A percentile compares a stretch with the other conserved stretches of the same genome.
Evolutionary conservation across 2,797 vertebrate species (phyloP).

Genomic region (Tokudaia muenninki): DNA sequence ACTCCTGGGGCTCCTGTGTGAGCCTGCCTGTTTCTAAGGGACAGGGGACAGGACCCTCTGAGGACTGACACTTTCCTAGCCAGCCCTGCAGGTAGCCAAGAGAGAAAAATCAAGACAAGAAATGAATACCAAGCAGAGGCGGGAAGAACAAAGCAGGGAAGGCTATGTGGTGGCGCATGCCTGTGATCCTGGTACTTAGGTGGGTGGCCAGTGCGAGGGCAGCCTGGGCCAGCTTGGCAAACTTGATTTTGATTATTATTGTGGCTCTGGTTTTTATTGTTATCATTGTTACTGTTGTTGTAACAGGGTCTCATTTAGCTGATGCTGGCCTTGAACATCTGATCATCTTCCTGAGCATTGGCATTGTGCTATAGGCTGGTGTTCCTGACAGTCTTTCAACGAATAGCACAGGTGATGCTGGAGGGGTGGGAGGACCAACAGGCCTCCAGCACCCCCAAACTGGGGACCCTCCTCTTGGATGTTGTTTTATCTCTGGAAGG

Average conservation of each 20-base stretch:
- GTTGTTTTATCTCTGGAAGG: background rate
- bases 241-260: background rate
- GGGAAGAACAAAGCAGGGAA: background rate
- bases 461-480: rapidly evolving
- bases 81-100: background rate
- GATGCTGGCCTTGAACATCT: background rate
- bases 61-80: background rate
- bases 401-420: background rate
- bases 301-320: background rate
- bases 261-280: background rate
- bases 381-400: background rate
- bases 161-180: no score
- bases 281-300: background rate
- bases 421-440: rapidly evolving
- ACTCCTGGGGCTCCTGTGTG: rapidly evolving
- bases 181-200: background rate
- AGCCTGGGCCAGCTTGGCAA: background rate
- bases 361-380: background rate
- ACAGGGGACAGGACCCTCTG: background rate
- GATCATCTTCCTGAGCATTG: background rate
- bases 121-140: no score
- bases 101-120: background rate
- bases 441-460: background rate
- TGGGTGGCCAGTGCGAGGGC: background rate
- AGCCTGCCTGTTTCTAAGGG: background rate